phyloP scores from a whole-genome alignment of 2,888 invertebrate species.

The Acronicta alni region DNA sequence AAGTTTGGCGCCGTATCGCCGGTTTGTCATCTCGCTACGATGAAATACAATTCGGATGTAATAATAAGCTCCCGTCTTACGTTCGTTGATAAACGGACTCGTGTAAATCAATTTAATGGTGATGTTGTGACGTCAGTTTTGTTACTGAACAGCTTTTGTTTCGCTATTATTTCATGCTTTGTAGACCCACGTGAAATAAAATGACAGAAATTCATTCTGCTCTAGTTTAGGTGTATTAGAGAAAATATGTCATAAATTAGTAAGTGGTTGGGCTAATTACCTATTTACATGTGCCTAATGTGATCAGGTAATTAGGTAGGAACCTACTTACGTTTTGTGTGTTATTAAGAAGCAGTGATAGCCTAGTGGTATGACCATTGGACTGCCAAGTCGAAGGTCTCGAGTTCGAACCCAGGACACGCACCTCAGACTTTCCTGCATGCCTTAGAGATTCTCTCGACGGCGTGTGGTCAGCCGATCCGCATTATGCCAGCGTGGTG shows the following conservation, averaged over 20 bases:
- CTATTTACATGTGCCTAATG: too few species aligned
- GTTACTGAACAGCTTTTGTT: slow-evolving; percentile 48
- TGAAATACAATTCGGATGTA: slow-evolving; percentile 86
- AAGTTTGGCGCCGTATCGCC: slow-evolving; percentile 85
- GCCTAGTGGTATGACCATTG: too few species aligned
- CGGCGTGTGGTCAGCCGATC: too few species aligned
- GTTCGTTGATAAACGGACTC: slow-evolving; percentile 76
- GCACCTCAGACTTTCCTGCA: too few species aligned
- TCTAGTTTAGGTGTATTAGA: slow-evolving; percentile 5
- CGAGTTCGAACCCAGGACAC: too few species aligned
- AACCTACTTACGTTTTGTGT: too few species aligned
- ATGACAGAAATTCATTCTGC: slow-evolving; percentile 11
- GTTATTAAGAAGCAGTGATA: too few species aligned
- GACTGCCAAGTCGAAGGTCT: too few species aligned
- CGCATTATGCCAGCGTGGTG: too few species aligned
- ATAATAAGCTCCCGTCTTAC: slow-evolving; percentile 89
- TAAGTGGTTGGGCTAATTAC: too few species aligned
- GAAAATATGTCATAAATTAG: not conserved
- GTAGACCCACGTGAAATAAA: slow-evolving; percentile 23
- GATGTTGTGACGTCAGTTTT: slow-evolving; percentile 54
- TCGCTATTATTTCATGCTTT: slow-evolving; percentile 42
- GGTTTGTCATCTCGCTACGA: slow-evolving; percentile 79
- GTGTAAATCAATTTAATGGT: slow-evolving; percentile 81
- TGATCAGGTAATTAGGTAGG: too few species aligned
- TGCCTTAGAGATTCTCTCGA: too few species aligned